Percentiles rank a stretch among this genome's conserved stretches.
Evolutionary conservation across 2,113 vertebrate species (phyloP).

Genomic region (Erythrolamprus reginae): DNA sequence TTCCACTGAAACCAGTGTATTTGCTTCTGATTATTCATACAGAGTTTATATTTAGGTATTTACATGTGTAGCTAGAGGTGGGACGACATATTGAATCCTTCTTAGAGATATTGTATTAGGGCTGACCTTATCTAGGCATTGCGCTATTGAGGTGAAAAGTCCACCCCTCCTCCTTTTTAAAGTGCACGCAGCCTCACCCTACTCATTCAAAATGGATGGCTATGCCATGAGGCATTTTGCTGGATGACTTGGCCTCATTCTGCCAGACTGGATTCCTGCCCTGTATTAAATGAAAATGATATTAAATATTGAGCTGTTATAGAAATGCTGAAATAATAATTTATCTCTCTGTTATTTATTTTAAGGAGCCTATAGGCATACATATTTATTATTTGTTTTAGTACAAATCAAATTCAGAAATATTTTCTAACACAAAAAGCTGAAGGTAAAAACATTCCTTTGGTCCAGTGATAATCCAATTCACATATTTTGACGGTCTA

Average conservation of each 20-base stretch:
- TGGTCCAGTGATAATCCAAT: neutral
- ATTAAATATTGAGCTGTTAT: neutral
- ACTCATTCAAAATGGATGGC: neutral
- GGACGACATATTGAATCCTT: neutral
- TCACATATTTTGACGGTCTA: neutral
- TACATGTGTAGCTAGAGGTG: neutral
- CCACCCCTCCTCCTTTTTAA: neutral
- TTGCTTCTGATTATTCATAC: neutral
- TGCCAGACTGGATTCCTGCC: neutral
- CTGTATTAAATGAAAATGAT: neutral
- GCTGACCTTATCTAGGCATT: neutral
- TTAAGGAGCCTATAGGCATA: neutral
- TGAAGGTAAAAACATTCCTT: neutral
- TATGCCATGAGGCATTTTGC: neutral
- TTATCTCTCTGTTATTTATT: neutral
- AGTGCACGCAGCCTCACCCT: neutral
- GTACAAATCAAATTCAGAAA: neutral
- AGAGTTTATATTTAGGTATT: neutral
- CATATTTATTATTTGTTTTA: neutral
- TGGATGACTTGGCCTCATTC: neutral
- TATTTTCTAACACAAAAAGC: neutral
- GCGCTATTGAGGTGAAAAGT: neutral
- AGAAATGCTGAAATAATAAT: neutral
- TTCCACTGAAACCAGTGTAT: neutral
- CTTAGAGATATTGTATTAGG: neutral